Evolutionary conservation across 2,113 vertebrate species (phyloP), one percentile per base, ranked within the genome.

Genomic region (Clupea harengus): DNA sequence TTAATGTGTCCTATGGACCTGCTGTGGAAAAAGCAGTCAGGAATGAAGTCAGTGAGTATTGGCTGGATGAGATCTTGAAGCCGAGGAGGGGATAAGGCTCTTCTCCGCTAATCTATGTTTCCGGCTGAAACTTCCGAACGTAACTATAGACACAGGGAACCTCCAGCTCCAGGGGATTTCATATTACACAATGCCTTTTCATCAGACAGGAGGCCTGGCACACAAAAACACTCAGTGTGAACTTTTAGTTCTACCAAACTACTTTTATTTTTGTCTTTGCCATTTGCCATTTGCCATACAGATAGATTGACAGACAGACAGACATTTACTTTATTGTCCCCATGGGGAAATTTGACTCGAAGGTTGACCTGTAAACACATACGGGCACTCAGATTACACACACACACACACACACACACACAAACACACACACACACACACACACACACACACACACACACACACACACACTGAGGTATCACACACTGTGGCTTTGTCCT

Each of bases 11-110:
- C 52, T 18, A 17, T 54, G 52, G 52, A 54, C 15, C 52, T 15
- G 52, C 17, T 3, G 52, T 64, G 86, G 89, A 87, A 84, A 84
- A 39, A 18, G 82, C 78, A 87, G 81, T 3, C 82, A 83, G 82
- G 54, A 89, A 87, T 22, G 83, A 86, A 78, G 57, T 87, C 84
- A 89, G 81, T 50, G 64, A 90, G 88, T 89, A 84, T 89, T 88
- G 50, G 85, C 87, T 20, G 82, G 85, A 89, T 89, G 86, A 44
- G 44, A 44, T 25, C 47, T 87, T 83, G 86, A 89, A 91, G 88
- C 87, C 10, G 88, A 88, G 87, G 87, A 87, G 0, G 60, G 85
- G 85, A 52, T 88, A 72, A 88, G 85, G 86, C 88, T 87, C 86
- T 47, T 78, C 39, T 80, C 75, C 81, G 50, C 86, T 89, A 88